Percentiles rank a stretch among this genome's conserved stretches.
Conservation (phyloP, 2,888 invertebrate species). For the Acleris cristana region DNA sequence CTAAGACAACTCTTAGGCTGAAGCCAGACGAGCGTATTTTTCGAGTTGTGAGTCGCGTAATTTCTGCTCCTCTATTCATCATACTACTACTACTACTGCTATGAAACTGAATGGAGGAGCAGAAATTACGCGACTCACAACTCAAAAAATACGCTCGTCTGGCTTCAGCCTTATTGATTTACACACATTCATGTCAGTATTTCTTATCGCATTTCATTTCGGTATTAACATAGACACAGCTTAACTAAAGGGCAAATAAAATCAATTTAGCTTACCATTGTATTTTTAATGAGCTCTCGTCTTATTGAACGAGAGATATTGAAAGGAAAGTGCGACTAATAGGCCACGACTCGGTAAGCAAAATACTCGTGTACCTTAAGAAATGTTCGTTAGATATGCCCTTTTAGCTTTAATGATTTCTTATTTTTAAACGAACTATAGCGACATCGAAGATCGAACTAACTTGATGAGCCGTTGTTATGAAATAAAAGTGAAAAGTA, state of each 20-base stretch:
- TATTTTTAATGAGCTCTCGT: slow-evolving; percentile 51
- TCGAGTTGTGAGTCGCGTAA: too few relatives aligned
- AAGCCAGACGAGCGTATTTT: too few relatives aligned
- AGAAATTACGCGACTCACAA: too few relatives aligned
- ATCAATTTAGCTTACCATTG: slow-evolving; percentile 53
- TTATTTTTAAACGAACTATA: slow-evolving; percentile 7
- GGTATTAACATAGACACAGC: slow-evolving; percentile 17
- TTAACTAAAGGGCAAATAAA: slow-evolving; percentile 39
- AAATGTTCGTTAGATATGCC: slow-evolving; percentile 52
- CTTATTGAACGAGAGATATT: slow-evolving; percentile 53
- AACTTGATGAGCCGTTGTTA: neutral
- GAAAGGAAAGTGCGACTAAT: slow-evolving; percentile 80
- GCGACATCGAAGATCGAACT: neutral
- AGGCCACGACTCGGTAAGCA: slow-evolving; percentile 50
- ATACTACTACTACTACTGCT: too few relatives aligned
- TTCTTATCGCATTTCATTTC: neutral
- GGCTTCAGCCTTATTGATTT: too few relatives aligned
- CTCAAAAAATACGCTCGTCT: too few relatives aligned
- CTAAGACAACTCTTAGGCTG: too few relatives aligned
- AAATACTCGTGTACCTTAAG: slow-evolving; percentile 52
- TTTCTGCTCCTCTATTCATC: too few relatives aligned
- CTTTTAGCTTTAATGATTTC: slow-evolving; percentile 43
- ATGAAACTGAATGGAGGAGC: too few relatives aligned
- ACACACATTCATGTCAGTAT: too few relatives aligned
- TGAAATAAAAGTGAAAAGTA: neutral